Conservation (phyloP, 1,140 invertebrate species). For the Neoseiulus cucumeris region DNA sequence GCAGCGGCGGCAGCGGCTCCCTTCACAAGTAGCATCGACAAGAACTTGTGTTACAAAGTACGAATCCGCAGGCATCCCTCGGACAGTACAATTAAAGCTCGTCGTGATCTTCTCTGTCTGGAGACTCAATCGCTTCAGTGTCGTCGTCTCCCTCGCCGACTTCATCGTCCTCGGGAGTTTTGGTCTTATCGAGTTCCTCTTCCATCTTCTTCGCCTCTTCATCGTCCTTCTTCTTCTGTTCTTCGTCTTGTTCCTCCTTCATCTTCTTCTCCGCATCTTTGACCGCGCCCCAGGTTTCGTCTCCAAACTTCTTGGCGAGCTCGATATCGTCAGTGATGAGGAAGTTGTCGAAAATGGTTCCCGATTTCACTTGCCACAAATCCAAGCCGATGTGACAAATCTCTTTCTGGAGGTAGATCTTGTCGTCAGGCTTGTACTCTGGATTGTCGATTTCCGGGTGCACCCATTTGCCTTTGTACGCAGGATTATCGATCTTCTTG, state of each 20-base stretch:
- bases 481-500: slow-evolving; percentile 88
- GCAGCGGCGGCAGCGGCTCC: slow-evolving; percentile 12
- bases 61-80: background rate
- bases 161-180: slow-evolving; percentile 4
- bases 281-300: slow-evolving; percentile 32
- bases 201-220: slow-evolving; percentile 26
- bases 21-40: background rate
- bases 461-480: slow-evolving; percentile 84
- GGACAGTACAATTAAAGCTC: slow-evolving; percentile 21
- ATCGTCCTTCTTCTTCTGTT: slow-evolving; percentile 42
- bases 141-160: slow-evolving; percentile 1
- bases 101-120: background rate
- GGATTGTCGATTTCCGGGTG: slow-evolving; percentile 99
- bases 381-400: slow-evolving; percentile 86
- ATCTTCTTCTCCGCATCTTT: slow-evolving; percentile 78
- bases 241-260: slow-evolving; percentile 73
- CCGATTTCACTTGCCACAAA: slow-evolving; percentile 93
- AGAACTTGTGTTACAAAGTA: background rate
- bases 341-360: slow-evolving; percentile 96
- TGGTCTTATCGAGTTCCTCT: slow-evolving; percentile 5
- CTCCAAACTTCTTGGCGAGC: slow-evolving; percentile 44
- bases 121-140: background rate
- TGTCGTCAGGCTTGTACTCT: slow-evolving; percentile 62
- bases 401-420: slow-evolving; percentile 65
- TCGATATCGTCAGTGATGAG: slow-evolving; percentile 75